Evolutionary conservation across 2,113 vertebrate species (phyloP).

Genomic region (Jacana jacana): DNA sequence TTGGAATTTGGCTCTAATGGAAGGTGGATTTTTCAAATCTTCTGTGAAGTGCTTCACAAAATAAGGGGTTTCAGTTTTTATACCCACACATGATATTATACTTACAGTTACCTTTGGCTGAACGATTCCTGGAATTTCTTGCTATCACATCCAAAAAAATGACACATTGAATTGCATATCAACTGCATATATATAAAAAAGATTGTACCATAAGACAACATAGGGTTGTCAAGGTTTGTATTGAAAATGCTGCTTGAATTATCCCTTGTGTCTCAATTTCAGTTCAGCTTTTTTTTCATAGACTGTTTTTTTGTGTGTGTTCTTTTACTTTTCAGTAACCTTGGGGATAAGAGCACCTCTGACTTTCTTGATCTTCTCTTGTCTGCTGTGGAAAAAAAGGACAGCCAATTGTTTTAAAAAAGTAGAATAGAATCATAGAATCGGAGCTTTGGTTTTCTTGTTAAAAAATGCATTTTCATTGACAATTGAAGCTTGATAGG

Average conservation of each 20-base stretch:
- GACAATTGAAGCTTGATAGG: neutral
- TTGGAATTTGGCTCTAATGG: conserved; percentile 58
- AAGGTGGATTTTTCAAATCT: conserved; percentile 46
- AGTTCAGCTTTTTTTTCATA: neutral
- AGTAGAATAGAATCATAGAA: neutral
- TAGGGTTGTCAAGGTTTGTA: neutral
- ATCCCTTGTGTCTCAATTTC: neutral
- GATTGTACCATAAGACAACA: neutral
- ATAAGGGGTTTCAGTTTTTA: conserved; percentile 52
- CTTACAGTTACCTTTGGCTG: conserved; percentile 61
- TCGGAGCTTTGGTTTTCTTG: neutral
- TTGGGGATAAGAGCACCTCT: neutral
- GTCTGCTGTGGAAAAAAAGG: neutral
- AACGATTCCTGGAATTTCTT: conserved; percentile 60
- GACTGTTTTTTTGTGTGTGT: neutral
- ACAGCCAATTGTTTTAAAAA: neutral
- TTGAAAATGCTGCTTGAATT: neutral
- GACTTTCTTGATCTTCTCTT: neutral
- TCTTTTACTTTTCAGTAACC: neutral
- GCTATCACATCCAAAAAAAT: conserved; percentile 53
- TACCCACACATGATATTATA: conserved; percentile 49
- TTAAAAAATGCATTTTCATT: neutral
- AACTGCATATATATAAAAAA: conserved; percentile 1
- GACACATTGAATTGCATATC: conserved; percentile 51
- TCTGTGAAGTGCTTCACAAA: conserved; percentile 45